Evolutionary conservation across 2,888 invertebrate genomes (phyloP).

Genomic region (Acanthacorydalis orientalis): DNA sequence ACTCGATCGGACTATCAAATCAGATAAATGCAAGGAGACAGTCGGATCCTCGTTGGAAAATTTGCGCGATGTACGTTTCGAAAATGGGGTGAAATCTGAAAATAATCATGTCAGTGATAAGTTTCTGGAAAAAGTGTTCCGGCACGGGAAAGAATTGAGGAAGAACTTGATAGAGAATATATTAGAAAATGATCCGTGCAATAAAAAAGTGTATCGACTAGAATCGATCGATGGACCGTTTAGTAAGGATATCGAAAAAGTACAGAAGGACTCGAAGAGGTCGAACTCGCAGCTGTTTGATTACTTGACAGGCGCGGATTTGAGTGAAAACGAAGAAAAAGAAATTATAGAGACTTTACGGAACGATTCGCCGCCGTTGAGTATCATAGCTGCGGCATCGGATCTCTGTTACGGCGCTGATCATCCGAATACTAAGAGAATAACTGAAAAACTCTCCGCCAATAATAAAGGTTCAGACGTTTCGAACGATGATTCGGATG

Average conservation of each 20-base stretch:
- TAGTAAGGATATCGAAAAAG: neutral
- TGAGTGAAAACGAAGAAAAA: slow-evolving; percentile 23
- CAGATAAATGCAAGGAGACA: no score
- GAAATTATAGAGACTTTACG: slow-evolving; percentile 25
- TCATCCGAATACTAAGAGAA: no score
- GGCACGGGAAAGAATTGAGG: slow-evolving; percentile 22
- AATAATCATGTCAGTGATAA: slow-evolving; percentile 7
- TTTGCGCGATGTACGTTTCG: neutral
- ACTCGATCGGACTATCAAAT: no score
- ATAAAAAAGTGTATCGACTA: slow-evolving; percentile 13
- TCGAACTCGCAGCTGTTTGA: slow-evolving; percentile 15
- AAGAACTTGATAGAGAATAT: slow-evolving; percentile 25
- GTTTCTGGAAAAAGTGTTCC: slow-evolving; percentile 16
- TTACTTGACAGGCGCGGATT: slow-evolving; percentile 24
- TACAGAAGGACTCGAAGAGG: neutral
- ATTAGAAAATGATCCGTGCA: slow-evolving; percentile 22
- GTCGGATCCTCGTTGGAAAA: no score
- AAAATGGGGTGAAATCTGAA: neutral
- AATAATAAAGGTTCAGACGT: no score
- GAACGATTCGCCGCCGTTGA: slow-evolving; percentile 21
- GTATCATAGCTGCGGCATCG: slow-evolving; percentile 2
- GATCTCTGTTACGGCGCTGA: neutral
- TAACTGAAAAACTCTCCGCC: neutral
- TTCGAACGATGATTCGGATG: neutral
- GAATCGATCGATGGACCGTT: neutral